Evolutionary conservation across 1,140 invertebrate species (phyloP).

Genomic region (Megathymus violae): DNA sequence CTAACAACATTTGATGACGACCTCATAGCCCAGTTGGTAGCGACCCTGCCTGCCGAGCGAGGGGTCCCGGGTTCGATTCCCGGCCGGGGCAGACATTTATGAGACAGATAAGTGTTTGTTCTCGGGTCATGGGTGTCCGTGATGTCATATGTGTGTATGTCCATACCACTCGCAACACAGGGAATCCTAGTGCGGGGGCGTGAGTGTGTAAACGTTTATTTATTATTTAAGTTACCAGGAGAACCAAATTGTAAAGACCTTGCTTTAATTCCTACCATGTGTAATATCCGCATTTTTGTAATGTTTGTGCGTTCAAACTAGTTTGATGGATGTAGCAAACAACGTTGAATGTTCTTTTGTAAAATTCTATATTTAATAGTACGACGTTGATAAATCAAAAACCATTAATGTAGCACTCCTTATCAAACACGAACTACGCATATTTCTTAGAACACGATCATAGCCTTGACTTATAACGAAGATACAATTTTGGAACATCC

Average conservation of each 20-base stretch:
- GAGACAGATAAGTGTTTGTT: no score
- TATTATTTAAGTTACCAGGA: no score
- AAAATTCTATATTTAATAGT: background rate
- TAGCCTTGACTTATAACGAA: constrained; percentile 23
- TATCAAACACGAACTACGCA: constrained; percentile 4
- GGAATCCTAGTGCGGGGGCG: no score
- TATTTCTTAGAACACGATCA: background rate
- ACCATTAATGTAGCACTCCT: constrained; percentile 6
- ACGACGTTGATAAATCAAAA: constrained; percentile 17
- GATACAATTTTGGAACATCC: constrained; percentile 9
- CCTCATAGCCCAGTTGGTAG: no score
- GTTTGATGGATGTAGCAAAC: constrained; percentile 5
- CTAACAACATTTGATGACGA: no score
- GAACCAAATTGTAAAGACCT: background rate
- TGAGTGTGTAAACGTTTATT: no score
- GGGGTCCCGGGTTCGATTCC: no score
- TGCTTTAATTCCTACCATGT: background rate
- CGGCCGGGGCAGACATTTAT: no score
- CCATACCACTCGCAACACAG: no score
- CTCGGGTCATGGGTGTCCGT: no score
- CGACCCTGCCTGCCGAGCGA: no score
- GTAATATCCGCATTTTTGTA: background rate
- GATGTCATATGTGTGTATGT: no score
- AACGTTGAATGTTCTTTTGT: background rate
- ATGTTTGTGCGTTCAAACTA: background rate